These are phyloP conservation scores for Psittacula cyanocephala DNA, from an alignment of 2,113 vertebrate genomes.

Conservation along the genomic window DNA sequence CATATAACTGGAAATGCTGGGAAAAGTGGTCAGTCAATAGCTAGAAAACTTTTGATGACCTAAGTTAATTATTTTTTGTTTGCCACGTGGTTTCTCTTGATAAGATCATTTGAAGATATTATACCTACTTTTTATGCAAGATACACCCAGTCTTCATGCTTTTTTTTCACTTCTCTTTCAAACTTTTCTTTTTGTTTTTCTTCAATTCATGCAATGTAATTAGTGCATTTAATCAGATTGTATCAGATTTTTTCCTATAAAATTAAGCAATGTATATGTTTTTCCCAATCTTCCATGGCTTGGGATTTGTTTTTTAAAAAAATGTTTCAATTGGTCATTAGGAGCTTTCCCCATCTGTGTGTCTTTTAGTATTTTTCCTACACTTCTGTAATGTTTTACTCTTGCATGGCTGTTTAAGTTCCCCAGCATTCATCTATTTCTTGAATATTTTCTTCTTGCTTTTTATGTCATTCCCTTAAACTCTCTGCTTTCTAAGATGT, in stretches of 20 bases:
- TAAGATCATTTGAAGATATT: background rate
- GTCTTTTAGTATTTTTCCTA: background rate
- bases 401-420: background rate
- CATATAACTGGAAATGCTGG: background rate
- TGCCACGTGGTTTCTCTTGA: background rate
- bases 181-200: background rate
- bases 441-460: background rate
- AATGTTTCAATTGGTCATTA: background rate
- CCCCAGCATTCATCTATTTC: background rate
- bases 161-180: background rate
- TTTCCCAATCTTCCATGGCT: background rate
- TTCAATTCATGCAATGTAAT: background rate
- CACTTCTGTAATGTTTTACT: background rate
- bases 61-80: background rate
- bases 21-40: background rate
- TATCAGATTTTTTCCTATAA: background rate
- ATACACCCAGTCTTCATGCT: background rate
- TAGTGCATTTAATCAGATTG: background rate
- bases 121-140: background rate
- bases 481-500: background rate
- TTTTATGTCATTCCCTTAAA: background rate
- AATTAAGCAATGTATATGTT: background rate
- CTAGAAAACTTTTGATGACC: background rate
- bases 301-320: rapidly evolving
- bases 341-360: background rate